Percentiles rank a stretch among this genome's conserved stretches.
These are phyloP conservation scores for Zygaena filipendulae DNA, from an alignment of 2,888 invertebrate genomes.

Conservation along the genomic window DNA sequence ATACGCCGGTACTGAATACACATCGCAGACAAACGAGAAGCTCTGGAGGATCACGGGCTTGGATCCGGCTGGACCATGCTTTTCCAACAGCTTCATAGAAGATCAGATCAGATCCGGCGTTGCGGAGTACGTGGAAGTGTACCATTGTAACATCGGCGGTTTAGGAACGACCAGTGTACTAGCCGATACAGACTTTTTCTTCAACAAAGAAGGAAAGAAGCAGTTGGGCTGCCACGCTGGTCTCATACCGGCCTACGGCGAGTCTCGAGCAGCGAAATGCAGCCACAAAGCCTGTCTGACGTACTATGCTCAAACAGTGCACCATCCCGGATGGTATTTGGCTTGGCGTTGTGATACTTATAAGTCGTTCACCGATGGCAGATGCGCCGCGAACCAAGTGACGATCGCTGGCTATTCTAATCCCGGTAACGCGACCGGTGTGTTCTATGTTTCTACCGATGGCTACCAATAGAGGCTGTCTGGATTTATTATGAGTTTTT, in stretches of 20 bases:
- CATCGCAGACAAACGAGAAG: constrained; percentile 36
- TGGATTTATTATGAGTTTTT: no score
- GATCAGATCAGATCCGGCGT: constrained; percentile 63
- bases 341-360: constrained; percentile 48
- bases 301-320: constrained; percentile 41
- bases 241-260: constrained; percentile 29
- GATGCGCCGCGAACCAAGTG: constrained; percentile 39
- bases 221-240: constrained; percentile 64
- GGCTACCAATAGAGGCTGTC: no score
- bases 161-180: constrained; percentile 58
- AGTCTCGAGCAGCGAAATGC: constrained; percentile 46
- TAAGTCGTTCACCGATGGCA: constrained; percentile 35
- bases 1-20: constrained; percentile 33
- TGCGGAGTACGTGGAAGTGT: constrained; percentile 68
- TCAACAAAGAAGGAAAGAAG: constrained; percentile 64
- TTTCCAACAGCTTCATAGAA: constrained; percentile 42
- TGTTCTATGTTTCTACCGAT: constrained; percentile 48
- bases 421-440: constrained; percentile 51
- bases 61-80: constrained; percentile 59
- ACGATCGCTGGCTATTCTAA: constrained; percentile 51
- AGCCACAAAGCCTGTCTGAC: constrained; percentile 52
- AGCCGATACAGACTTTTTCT: constrained; percentile 69
- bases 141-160: constrained; percentile 70
- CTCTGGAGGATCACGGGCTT: constrained; percentile 46
- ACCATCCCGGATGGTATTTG: constrained; percentile 34